phyloP scores from a whole-genome alignment of 2,113 vertebrate species.

The Sinocyclocheilus anshuiensis region DNA sequence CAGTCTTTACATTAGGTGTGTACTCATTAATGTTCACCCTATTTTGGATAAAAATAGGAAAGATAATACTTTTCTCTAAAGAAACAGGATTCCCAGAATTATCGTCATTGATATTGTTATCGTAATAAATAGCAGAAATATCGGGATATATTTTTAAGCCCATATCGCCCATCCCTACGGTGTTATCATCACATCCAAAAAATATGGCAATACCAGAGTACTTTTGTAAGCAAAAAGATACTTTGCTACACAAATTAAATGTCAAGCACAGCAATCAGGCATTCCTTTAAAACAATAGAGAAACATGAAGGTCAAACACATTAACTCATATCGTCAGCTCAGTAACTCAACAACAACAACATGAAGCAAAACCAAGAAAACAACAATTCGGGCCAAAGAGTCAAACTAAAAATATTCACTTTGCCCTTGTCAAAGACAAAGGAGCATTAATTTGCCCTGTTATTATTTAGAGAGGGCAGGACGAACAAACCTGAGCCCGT shows the following conservation, averaged over 20 bases:
- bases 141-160: no score
- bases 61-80: no score
- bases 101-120: no score
- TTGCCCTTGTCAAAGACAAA: slow-evolving; percentile 50
- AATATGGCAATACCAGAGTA: not conserved
- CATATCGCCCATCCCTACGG: no score
- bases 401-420: slow-evolving; percentile 41
- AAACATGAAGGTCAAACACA: slow-evolving; percentile 17
- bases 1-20: no score
- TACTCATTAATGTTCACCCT: no score
- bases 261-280: not conserved
- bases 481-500: slow-evolving; percentile 79
- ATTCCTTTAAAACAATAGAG: slow-evolving; percentile 12
- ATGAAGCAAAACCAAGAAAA: not conserved
- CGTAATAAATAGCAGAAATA: no score
- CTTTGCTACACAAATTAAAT: not conserved
- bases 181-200: not conserved
- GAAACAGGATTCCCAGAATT: no score
- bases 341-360: not conserved
- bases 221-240: not conserved
- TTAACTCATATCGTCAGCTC: not conserved
- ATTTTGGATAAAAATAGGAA: no score
- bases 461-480: slow-evolving; percentile 73
- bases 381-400: slow-evolving; percentile 42
- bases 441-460: slow-evolving; percentile 58